Base-by-base conservation (phyloP, 2,113 vertebrate genomes). In the Ptychochromis oligacanthus region DNA sequence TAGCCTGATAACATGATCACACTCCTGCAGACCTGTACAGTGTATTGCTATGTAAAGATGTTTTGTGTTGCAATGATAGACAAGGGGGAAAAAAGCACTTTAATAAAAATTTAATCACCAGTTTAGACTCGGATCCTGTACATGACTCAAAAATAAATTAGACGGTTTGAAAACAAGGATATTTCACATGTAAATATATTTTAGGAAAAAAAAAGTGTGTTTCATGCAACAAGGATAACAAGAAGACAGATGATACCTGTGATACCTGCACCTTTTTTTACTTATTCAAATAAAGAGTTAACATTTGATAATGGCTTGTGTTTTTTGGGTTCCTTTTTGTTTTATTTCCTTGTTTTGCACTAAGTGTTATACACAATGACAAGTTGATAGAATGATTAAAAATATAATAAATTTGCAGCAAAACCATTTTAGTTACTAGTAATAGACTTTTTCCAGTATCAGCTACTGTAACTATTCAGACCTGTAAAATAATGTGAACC, bases 211-310 rank as follows among this genome's bases (percentile, higher is more conserved):
- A 91, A 84, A 24, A 75, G 86, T 90, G 85, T 60, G 91, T 95
- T 94, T 95, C 93, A 94, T 94, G 88, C 92, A 90, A 86, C 85
- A 90, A 91, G 78, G 84, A 93, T 61, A 86, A 93, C 88, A 88
- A 83, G 92, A 92, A 94, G 91, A 93, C 89, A 86, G 92, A 93
- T 83, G 90, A 94, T 80, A 93, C 91, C 93, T 94, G 95, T 93
- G 93, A 95, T 91, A 94, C 92, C 93, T 95, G 95, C 96, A 96
- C 95, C 95, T 95, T 96, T 96, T 96, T 94, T 93, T 96, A 96
- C 95, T 92, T 94, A 94, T 95, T 95, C 94, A 95, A 96, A 96
- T 96, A 96, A 96, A 96, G 93, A 95, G 92, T 95, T 95, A 96
- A 96, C 95, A 94, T 96, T 96, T 96, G 93, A 94, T 95, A 93